Percentiles rank a stretch among this genome's conserved stretches.
Conservation (phyloP, 2,797 vertebrate genomes). For the Luscinia megarhynchos region DNA sequence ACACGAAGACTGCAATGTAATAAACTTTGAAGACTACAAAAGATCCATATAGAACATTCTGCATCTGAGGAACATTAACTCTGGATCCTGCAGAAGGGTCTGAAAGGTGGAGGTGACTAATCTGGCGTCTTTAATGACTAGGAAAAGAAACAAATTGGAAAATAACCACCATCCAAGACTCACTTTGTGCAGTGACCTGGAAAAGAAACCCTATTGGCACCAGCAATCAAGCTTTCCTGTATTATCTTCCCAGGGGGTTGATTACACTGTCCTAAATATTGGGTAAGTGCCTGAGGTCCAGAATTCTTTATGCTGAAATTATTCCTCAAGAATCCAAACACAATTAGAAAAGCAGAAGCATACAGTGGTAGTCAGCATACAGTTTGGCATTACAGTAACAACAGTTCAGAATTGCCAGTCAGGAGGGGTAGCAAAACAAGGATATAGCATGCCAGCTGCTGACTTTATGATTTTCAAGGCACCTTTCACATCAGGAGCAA, state of each 20-base stretch:
- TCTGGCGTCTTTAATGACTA: neutral
- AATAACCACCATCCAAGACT: neutral
- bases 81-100: neutral
- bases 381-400: neutral
- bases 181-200: neutral
- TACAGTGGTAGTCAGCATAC: neutral
- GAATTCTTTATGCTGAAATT: neutral
- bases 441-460: neutral
- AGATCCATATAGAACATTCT: neutral
- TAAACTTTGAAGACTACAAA: neutral
- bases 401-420: neutral
- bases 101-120: constrained; percentile 30
- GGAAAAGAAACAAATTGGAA: constrained; percentile 39
- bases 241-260: constrained; percentile 11
- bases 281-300: neutral
- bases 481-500: neutral
- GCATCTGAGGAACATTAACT: neutral
- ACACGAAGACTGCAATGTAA: neutral
- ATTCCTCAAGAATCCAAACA: neutral
- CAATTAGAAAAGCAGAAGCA: constrained; percentile 12
- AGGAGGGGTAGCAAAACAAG: neutral
- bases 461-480: neutral
- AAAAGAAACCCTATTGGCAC: constrained; percentile 4
- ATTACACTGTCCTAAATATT: constrained; percentile 29
- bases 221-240: constrained; percentile 22